Conservation (phyloP, 2,888 invertebrate genomes). For the Drosophila meridionalis region DNA sequence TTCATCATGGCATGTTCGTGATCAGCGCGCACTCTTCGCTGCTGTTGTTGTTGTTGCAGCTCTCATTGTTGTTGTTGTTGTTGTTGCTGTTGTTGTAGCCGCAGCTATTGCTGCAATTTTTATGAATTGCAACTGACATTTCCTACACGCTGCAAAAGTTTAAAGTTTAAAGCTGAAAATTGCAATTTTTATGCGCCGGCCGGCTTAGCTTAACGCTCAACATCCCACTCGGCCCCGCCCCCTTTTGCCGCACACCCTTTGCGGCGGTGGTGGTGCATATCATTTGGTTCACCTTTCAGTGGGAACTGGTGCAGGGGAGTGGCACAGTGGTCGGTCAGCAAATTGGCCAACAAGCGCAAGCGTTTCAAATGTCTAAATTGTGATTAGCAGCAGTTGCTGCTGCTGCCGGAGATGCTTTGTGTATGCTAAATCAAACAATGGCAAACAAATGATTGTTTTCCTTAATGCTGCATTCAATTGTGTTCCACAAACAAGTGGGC, state of each 20-base stretch:
- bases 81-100: slow-evolving; percentile 24
- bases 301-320: slow-evolving; percentile 69
- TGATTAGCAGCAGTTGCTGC: slow-evolving; percentile 34
- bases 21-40: slow-evolving; percentile 55
- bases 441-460: slow-evolving; percentile 25
- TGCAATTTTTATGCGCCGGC: slow-evolving; percentile 65
- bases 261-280: slow-evolving; percentile 24
- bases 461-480: slow-evolving; percentile 30
- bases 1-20: slow-evolving; percentile 77
- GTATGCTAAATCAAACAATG: slow-evolving; percentile 27
- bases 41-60: slow-evolving; percentile 27
- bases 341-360: slow-evolving; percentile 47
- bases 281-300: slow-evolving; percentile 61
- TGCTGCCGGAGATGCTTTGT: slow-evolving; percentile 28
- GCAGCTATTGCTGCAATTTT: slow-evolving; percentile 78
- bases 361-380: slow-evolving; percentile 57
- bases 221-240: slow-evolving; percentile 9
- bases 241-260: slow-evolving; percentile 2
- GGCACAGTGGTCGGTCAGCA: slow-evolving; percentile 41
- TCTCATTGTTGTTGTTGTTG: slow-evolving; percentile 17
- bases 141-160: slow-evolving; percentile 80
- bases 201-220: slow-evolving; percentile 46
- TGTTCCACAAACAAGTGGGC: slow-evolving; percentile 47
- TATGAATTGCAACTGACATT: slow-evolving; percentile 84
- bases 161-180: slow-evolving; percentile 74